Conservation (phyloP, 2,797 vertebrate genomes). For the Neosilurus hyrtlii region DNA sequence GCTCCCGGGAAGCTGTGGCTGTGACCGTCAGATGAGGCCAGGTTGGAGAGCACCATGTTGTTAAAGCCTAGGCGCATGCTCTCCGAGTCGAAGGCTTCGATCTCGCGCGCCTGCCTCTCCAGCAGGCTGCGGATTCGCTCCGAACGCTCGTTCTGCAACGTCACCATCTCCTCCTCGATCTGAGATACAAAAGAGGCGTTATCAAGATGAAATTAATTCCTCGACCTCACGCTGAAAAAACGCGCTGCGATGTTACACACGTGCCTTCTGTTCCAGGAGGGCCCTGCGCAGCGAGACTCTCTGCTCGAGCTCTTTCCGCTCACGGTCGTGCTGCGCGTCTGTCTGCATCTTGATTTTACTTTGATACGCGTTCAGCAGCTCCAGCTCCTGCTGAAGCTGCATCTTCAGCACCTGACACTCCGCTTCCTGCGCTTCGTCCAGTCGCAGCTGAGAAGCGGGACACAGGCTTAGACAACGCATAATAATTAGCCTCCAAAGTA, state of each 20-base stretch:
- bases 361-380: conserved; percentile 97
- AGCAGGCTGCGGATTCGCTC: conserved; percentile 95
- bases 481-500: no score
- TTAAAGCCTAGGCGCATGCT: conserved; percentile 98
- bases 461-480: background rate
- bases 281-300: conserved; percentile 93
- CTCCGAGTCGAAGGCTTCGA: conserved; percentile 97
- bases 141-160: conserved; percentile 93
- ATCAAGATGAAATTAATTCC: background rate
- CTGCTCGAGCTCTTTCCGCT: conserved; percentile 94
- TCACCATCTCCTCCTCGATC: conserved; percentile 98
- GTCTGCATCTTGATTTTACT: conserved; percentile 99
- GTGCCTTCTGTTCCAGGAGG: conserved; percentile 94
- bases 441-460: conserved; percentile 75
- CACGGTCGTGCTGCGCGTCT: conserved; percentile 94
- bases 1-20: conserved; percentile 89
- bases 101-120: conserved; percentile 95
- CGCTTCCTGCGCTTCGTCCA: conserved; percentile 96
- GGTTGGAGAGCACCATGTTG: conserved; percentile 97
- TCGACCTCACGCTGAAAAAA: background rate
- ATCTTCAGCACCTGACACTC: conserved; percentile 97
- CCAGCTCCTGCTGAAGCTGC: conserved; percentile 98
- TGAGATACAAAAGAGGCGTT: conserved; percentile 57
- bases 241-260: background rate
- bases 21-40: conserved; percentile 84